Evolutionary conservation across 2,888 invertebrate species (phyloP), one percentile per base, ranked within the genome.

Genomic region (Omphaloscelis lunosa): DNA sequence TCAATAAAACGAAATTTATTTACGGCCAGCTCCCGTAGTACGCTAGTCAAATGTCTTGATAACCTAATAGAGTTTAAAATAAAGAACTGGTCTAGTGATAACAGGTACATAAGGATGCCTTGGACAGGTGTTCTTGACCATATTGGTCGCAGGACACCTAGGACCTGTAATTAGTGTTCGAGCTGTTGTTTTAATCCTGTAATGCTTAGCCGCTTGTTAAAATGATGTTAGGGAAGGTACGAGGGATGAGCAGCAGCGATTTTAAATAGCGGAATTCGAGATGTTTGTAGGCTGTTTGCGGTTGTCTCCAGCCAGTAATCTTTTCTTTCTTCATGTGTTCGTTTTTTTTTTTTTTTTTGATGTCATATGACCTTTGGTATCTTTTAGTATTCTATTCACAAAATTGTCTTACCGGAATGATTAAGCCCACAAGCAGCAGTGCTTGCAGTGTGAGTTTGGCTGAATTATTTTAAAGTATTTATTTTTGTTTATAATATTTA

Each of bases 111-210:
- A 76, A 41, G 84, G 80, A 76, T 70, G 72, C 74, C 29, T 78
- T 65, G 76, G 90, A 91, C 93, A 93, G 93, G 90, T 92, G 79
- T 73, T 79, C 51, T 73, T 84, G 83, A 56, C 92, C 91, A 89
- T 92, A 93, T 90, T 88, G 90, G 92, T 88, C 80, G 85, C 86
- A 83, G 80, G 86, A 90, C 91, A 92, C 89, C 90, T 92, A 90
- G 89, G 72, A 82, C 73, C 81, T 61, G 90, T 91, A 94, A 95
- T 94, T 94, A 95, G 92, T 87, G 84, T 84, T 82, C 70, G 83
- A 87, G 79, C 72, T 86, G 86, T 90, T 89, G 89, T 93, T 93
- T 92, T 92, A 88, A 90, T 92, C 90, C 88, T 92, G 87, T 90
- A 88, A 86, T 87, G 88, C 90, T 88, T 90, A 89, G 88, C 84